Conservation (phyloP, 2,888 invertebrate genomes). For the Thecocarcelia acutangulata region DNA sequence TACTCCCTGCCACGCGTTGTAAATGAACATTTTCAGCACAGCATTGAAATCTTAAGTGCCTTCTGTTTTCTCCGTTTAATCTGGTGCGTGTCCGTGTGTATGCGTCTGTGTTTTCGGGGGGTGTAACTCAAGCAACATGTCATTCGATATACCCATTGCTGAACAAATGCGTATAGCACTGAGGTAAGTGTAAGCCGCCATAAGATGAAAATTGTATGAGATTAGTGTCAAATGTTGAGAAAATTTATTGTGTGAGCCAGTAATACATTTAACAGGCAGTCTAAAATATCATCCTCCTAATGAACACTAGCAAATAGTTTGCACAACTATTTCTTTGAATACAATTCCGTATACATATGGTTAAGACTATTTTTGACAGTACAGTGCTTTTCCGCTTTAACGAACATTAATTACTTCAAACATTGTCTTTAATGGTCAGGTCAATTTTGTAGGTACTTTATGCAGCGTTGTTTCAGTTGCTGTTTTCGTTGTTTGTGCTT, state of each 20-base stretch:
- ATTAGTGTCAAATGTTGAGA: conserved; percentile 1
- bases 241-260: conserved; percentile 8
- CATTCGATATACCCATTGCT: conserved; percentile 79
- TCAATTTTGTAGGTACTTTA: too few species aligned
- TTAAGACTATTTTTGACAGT: too few species aligned
- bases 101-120: background rate
- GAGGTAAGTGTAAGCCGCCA: conserved; percentile 74
- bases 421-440: too few species aligned
- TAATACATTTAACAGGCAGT: conserved; percentile 24
- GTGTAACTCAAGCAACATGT: conserved; percentile 71
- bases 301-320: too few species aligned
- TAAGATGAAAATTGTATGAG: conserved; percentile 9
- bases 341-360: too few species aligned
- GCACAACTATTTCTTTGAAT: too few species aligned
- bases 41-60: background rate
- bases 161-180: conserved; percentile 79
- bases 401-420: too few species aligned
- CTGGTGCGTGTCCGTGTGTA: background rate
- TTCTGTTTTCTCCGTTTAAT: background rate
- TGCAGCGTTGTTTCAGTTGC: too few species aligned
- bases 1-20: background rate
- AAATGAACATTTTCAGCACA: conserved; percentile 21
- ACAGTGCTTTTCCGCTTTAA: too few species aligned
- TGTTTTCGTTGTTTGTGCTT: too few species aligned
- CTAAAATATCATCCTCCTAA: background rate